phyloP scores from a whole-genome alignment of 2,888 invertebrate species.

The Caenorhabditis afra region DNA sequence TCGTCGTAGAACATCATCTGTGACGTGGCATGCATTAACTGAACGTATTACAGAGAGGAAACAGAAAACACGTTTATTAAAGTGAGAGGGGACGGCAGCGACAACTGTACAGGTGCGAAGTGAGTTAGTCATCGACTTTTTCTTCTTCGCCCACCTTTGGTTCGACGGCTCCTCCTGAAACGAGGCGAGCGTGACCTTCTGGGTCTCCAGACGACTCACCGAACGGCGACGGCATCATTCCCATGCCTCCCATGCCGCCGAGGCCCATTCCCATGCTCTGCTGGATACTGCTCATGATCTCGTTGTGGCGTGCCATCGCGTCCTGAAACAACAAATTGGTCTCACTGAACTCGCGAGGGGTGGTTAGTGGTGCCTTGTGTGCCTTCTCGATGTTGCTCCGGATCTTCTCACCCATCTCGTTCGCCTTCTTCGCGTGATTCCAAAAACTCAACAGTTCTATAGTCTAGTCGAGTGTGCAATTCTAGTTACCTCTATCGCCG shows the following conservation, averaged over 20 bases:
- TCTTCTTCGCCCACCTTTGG: slow-evolving; percentile 50
- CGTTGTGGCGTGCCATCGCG: slow-evolving; percentile 49
- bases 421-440: slow-evolving; percentile 24
- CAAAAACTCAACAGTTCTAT: slow-evolving; percentile 38
- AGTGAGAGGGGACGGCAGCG: slow-evolving; percentile 6
- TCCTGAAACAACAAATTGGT: slow-evolving; percentile 24
- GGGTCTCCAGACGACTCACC: slow-evolving; percentile 15
- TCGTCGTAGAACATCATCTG: slow-evolving; percentile 20
- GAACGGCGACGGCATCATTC: slow-evolving; percentile 15
- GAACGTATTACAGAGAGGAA: background rate
- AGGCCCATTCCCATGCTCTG: slow-evolving; percentile 34
- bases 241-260: slow-evolving; percentile 30
- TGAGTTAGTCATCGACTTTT: slow-evolving; percentile 34
- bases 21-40: slow-evolving; percentile 10
- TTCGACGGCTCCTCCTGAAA: slow-evolving; percentile 27
- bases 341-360: background rate
- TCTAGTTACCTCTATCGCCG: background rate
- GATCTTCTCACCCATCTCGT: slow-evolving; percentile 28
- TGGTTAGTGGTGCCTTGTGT: slow-evolving; percentile 25
- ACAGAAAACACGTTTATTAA: slow-evolving; percentile 53
- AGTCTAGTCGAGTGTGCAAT: background rate
- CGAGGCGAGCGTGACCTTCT: background rate
- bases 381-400: slow-evolving; percentile 33
- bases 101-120: slow-evolving; percentile 20
- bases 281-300: slow-evolving; percentile 48